Evolutionary conservation across 2,797 vertebrate genomes (phyloP).

Genomic region (Pteronotus mesoamericanus): DNA sequence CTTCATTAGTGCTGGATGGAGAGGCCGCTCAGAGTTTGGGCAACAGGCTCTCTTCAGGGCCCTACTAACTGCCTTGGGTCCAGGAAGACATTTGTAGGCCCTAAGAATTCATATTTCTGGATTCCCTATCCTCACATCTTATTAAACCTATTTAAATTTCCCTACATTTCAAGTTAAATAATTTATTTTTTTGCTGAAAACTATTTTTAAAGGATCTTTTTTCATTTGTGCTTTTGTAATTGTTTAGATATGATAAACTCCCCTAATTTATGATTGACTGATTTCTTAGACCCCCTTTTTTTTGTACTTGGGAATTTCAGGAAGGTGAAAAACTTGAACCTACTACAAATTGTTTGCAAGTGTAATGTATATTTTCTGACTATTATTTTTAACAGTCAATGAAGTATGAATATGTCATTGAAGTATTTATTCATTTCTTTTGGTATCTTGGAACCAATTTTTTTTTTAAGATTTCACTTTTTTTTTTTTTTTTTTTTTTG

Average conservation of each 20-base stretch:
- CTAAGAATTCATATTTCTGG: background rate
- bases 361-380: constrained; percentile 52
- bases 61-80: background rate
- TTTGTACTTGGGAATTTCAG: constrained; percentile 26
- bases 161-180: background rate
- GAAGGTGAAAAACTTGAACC: constrained; percentile 31
- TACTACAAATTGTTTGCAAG: constrained; percentile 42
- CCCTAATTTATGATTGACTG: background rate
- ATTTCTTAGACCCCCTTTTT: constrained; percentile 30
- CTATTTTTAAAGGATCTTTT: constrained; percentile 6
- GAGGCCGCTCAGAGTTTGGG: background rate
- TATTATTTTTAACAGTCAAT: constrained; percentile 60
- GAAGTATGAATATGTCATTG: constrained; percentile 32
- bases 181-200: background rate
- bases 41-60: background rate
- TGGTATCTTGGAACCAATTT: background rate
- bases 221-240: constrained; percentile 8
- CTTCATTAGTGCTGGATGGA: background rate
- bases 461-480: background rate
- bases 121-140: background rate
- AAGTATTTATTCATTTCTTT: constrained; percentile 64
- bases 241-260: background rate
- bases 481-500: no score
- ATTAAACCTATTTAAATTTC: background rate
- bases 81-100: background rate